A percentile compares a stretch with the other conserved stretches of the same genome.
phyloP scores from a whole-genome alignment of 2,797 vertebrate species.

The Epinephelus coioides region DNA sequence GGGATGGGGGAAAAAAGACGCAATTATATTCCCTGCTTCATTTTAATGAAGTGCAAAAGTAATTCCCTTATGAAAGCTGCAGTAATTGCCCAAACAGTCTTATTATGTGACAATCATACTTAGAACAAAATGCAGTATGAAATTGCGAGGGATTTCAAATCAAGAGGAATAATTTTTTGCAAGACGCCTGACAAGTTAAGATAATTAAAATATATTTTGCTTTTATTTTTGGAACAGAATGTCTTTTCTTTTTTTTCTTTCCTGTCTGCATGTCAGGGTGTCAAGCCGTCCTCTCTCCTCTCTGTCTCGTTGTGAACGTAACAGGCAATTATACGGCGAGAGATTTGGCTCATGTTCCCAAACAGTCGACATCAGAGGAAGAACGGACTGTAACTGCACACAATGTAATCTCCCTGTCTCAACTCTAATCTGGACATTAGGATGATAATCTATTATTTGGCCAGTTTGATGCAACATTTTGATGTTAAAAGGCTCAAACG shows the following conservation, averaged over 20 bases:
- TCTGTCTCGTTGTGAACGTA: slow-evolving; percentile 52
- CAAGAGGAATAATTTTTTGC: slow-evolving; percentile 66
- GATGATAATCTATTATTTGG: slow-evolving; percentile 32
- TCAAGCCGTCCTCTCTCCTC: slow-evolving; percentile 41
- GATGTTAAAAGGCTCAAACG: slow-evolving; percentile 28
- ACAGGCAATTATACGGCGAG: slow-evolving; percentile 46
- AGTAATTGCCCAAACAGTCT: slow-evolving; percentile 86
- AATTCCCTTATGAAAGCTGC: slow-evolving; percentile 83
- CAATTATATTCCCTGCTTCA: slow-evolving; percentile 80
- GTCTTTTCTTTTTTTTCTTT: slow-evolving; percentile 22
- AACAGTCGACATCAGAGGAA: slow-evolving; percentile 32
- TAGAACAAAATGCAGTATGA: slow-evolving; percentile 80
- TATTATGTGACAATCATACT: slow-evolving; percentile 87
- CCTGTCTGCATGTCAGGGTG: slow-evolving; percentile 55
- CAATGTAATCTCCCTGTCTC: slow-evolving; percentile 51
- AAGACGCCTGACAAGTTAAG: slow-evolving; percentile 80
- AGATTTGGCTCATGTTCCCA: slow-evolving; percentile 56
- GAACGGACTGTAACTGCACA: background rate
- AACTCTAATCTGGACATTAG: slow-evolving; percentile 53
- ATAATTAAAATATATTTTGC: slow-evolving; percentile 76
- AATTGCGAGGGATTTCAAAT: slow-evolving; percentile 83
- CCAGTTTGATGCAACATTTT: slow-evolving; percentile 20
- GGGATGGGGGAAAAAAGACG: slow-evolving; percentile 65
- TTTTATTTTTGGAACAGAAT: slow-evolving; percentile 64
- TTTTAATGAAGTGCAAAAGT: slow-evolving; percentile 86